Percentiles rank a stretch among this genome's conserved stretches.
Evolutionary conservation across 2,888 invertebrate species (phyloP).

Genomic region (Cancer borealis): DNA sequence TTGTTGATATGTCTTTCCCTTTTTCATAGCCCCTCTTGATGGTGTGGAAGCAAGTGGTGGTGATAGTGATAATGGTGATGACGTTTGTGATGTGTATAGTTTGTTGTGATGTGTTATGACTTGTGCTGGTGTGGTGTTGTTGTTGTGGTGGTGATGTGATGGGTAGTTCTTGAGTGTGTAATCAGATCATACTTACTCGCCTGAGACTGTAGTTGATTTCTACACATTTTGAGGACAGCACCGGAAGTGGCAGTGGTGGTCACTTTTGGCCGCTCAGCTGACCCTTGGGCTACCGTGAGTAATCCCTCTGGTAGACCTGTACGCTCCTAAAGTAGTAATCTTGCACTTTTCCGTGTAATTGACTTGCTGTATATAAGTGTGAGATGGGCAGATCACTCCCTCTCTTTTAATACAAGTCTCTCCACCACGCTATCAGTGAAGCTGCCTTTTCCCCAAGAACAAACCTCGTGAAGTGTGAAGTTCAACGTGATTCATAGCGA

Average conservation of each 20-base stretch:
- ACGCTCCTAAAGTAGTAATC: conserved; percentile 44
- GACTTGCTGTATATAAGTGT: not conserved
- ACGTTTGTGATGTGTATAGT: not conserved
- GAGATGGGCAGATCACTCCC: not conserved
- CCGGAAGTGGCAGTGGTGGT: not conserved
- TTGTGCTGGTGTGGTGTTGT: not conserved
- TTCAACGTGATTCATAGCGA: conserved; percentile 23
- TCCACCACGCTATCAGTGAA: not conserved
- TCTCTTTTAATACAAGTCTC: not conserved
- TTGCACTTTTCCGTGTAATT: not conserved
- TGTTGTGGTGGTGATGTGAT: not conserved
- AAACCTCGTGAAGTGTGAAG: conserved; percentile 30
- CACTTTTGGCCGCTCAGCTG: not conserved
- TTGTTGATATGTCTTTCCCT: not conserved
- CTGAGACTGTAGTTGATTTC: conserved; percentile 62
- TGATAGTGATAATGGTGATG: not conserved
- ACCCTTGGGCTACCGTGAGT: not conserved
- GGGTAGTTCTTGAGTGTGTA: not conserved
- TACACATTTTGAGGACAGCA: conserved; percentile 46
- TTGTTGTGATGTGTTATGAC: not conserved
- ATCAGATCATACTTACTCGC: conserved; percentile 41
- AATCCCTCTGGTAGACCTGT: conserved; percentile 42
- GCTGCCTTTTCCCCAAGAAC: not conserved
- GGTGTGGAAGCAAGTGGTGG: not conserved
- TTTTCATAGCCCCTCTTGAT: not conserved